Percentiles rank a stretch among this genome's conserved stretches.
phyloP scores from a whole-genome alignment of 1,140 invertebrate species.

The Microplitis demolitor region DNA sequence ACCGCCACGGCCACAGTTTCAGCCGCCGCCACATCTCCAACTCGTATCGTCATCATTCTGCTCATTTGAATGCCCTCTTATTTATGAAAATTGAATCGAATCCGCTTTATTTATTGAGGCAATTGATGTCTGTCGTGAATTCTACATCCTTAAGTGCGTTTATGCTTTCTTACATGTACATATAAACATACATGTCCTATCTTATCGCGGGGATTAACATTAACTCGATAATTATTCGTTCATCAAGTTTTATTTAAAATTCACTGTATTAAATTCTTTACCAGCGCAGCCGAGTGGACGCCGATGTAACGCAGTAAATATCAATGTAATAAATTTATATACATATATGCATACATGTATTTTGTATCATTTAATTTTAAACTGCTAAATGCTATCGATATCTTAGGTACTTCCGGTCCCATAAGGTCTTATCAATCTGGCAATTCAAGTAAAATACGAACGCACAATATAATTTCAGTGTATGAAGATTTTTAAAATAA shows the following conservation, averaged over 20 bases:
- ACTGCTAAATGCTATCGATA: too few relatives aligned
- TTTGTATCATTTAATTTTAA: too few relatives aligned
- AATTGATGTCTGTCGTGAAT: slow-evolving; percentile 54
- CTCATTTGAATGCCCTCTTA: slow-evolving; percentile 56
- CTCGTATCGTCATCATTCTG: slow-evolving; percentile 19
- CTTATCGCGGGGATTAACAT: slow-evolving; percentile 46
- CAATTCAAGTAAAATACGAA: slow-evolving; percentile 12
- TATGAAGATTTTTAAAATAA: too few relatives aligned
- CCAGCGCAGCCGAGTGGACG: too few relatives aligned
- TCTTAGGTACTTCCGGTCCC: background rate
- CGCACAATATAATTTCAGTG: background rate
- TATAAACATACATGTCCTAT: slow-evolving; percentile 39
- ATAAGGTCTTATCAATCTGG: slow-evolving; percentile 10
- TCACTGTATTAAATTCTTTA: background rate
- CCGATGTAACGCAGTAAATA: background rate
- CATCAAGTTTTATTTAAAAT: slow-evolving; percentile 29
- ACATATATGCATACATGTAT: background rate
- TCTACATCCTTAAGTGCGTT: background rate
- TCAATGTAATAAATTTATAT: background rate
- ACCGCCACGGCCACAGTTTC: too few relatives aligned
- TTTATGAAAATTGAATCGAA: slow-evolving; percentile 61
- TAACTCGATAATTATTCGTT: slow-evolving; percentile 51
- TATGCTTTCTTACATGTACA: slow-evolving; percentile 6
- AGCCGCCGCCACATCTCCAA: background rate
- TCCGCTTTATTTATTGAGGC: slow-evolving; percentile 56